Base-by-base conservation (phyloP, 2,888 invertebrate genomes). In the Phytoseiulus persimilis region DNA sequence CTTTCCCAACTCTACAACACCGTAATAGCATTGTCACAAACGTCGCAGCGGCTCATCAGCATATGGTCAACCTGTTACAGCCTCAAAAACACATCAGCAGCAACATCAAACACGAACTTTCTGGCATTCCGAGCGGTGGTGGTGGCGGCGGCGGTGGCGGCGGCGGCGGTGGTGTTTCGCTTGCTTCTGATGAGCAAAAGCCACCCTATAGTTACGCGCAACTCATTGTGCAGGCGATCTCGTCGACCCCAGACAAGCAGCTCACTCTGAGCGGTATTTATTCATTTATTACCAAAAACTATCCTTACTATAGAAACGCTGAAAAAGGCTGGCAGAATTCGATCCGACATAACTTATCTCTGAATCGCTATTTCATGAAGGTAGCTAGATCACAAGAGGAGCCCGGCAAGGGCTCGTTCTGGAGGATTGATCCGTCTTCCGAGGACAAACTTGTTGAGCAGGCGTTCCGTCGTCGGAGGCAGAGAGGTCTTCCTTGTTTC, bases 151-250 rank as follows among this genome's bases (percentile, higher is more conserved):
- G 32, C 5, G 23, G 23, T 23, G 84, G 84, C 3, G 33, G 31
- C 87, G 87, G 39, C 1, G 87, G 87, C 6, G 39, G 28, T n/a
- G 87, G 28, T 23, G 23, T 39, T 28, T 18, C 65, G 14, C 65
- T 65, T 28, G 90, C 87, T 39, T 91, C 93, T 93, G 97, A 97
- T 93, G 97, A 97, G 92, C 96, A 96, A 90, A 98, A 98, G 93
- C 98, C 99, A 90, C 98, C 98, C 18, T 99, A 96, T 94, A 98
- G 98, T 91, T 99, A 99, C 94, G 99, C 99, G 91, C 98, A 99
- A 94, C 94, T 99, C 91, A 99, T 99, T 92, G 98, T 99, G 91
- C 98, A 99, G 93, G 97, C 98, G 39, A 98, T 99, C 91, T 97
- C 97, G 31, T 97, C 97, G 46, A 97, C 98, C 18, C 94, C 95